A percentile compares a stretch with the other conserved stretches of the same genome.
phyloP scores from a whole-genome alignment of 2,888 invertebrate genomes.

The Leucozona laternaria region DNA sequence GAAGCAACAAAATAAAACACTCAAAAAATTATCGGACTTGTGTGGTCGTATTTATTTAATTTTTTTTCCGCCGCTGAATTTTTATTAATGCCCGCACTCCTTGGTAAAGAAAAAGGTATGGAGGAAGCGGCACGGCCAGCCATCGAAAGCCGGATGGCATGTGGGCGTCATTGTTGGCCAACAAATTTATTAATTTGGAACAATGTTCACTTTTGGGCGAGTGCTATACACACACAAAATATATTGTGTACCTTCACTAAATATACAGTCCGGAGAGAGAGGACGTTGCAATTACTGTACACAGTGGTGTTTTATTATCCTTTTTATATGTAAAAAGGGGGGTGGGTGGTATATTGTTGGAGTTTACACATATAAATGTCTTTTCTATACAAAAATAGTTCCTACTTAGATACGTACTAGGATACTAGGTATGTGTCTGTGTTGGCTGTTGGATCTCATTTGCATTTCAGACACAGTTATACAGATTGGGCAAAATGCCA shows the following conservation, averaged over 20 bases:
- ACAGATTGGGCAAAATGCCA: constrained; percentile 43
- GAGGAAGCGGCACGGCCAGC: constrained; percentile 8
- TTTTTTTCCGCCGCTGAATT: constrained; percentile 48
- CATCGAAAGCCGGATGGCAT: constrained; percentile 47
- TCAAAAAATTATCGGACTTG: constrained; percentile 53
- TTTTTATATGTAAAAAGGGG: constrained; percentile 23
- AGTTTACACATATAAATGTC: constrained; percentile 21
- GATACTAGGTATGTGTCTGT: no score
- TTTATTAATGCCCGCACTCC: constrained; percentile 46
- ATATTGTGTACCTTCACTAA: constrained; percentile 2
- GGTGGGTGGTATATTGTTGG: background rate
- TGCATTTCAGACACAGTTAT: constrained; percentile 57
- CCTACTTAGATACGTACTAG: background rate
- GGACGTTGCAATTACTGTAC: constrained; percentile 69
- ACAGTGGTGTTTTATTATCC: constrained; percentile 71
- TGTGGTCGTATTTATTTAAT: constrained; percentile 55
- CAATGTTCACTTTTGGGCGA: constrained; percentile 70
- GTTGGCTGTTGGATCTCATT: constrained; percentile 53
- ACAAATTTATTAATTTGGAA: constrained; percentile 72
- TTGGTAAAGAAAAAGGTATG: constrained; percentile 2
- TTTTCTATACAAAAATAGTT: constrained; percentile 1
- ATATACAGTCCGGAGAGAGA: background rate
- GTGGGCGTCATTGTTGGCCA: constrained; percentile 72
- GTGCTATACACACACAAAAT: constrained; percentile 52
- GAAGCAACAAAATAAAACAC: background rate